phyloP scores from a whole-genome alignment of 2,797 vertebrate species.

The Allobates femoralis region DNA sequence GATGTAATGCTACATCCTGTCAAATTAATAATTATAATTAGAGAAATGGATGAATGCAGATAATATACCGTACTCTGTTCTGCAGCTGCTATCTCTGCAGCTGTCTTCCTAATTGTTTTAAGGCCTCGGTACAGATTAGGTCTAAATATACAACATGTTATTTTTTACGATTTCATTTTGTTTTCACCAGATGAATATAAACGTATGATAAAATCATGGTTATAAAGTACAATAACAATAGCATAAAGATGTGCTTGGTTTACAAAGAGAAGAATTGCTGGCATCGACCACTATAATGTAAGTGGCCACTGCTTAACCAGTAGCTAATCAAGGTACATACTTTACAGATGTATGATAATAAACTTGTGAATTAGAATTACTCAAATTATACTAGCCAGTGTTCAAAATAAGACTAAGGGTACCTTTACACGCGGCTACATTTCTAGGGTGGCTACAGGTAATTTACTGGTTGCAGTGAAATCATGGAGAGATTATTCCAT shows the following conservation, averaged over 20 bases:
- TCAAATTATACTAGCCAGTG: too few relatives aligned
- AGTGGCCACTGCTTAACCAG: not conserved
- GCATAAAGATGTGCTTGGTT: not conserved
- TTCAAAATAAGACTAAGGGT: too few relatives aligned
- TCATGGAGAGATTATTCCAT: too few relatives aligned
- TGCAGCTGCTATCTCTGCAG: slow-evolving; percentile 23
- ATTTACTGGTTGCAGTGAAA: too few relatives aligned
- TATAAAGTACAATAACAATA: not conserved
- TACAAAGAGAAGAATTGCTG: not conserved
- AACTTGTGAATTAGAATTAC: not conserved
- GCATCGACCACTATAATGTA: not conserved
- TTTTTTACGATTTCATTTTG: not conserved
- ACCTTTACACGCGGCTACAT: too few relatives aligned
- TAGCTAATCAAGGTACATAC: not conserved
- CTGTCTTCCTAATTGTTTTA: slow-evolving; percentile 14
- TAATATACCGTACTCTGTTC: not conserved
- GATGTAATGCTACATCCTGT: slow-evolving; percentile 8
- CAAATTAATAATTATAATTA: slow-evolving; percentile 45
- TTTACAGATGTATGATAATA: not conserved
- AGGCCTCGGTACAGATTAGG: not conserved
- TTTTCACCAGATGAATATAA: not conserved
- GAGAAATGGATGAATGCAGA: not conserved
- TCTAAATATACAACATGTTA: slow-evolving; percentile 16
- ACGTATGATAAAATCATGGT: not conserved
- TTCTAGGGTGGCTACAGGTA: too few relatives aligned